Evolutionary conservation across 1,140 invertebrate genomes (phyloP), one percentile per base, ranked within the genome.

Genomic region (Aphis gossypii): DNA sequence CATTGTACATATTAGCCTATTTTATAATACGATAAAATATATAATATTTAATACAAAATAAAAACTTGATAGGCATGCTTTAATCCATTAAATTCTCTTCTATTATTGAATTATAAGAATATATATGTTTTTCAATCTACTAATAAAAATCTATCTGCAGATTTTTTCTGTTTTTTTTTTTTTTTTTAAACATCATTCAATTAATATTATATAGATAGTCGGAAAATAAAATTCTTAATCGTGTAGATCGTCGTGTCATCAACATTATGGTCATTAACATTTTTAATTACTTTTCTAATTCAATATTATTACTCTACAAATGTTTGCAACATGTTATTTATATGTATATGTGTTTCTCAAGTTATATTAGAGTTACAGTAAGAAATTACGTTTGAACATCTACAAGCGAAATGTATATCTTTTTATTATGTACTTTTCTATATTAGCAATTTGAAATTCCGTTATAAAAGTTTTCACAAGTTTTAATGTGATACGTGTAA

Each of bases 401-500:
- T 35, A 38, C 48, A 88, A 54, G 51, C n/a, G 87, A 35, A 51
- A 48, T 88, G 20, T 35, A 51, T 35, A 88, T 56, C 2, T 90
- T 90, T 56, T 90, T 90, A 76, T n/a, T n/a, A 56, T 90, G 48
- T 88, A 38, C 88, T 41, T 90, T 60, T 90, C 56, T 56, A 41
- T 44, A 60, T 60, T 60, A 90, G 35, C 51, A 41, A 41, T 60
- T 35, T 18, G 18, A 21, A 41, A 90, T 60, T 90, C 25, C 30
- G 23, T 56, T n/a, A 38, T 56, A 54, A 89, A 89, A 89, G 87
- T 44, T 44, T 60, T 89, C 35, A 25, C 51, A 60, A 56, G 35
- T 56, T 90, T 41, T 90, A 90, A 90, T 90, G 88, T 30, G 54
- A 90, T 60, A 90, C 54, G 88, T 90, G 88, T 60, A 41, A 44